Evolutionary conservation across 2,888 invertebrate genomes (phyloP).

Genomic region (Protodeltote pygarga): DNA sequence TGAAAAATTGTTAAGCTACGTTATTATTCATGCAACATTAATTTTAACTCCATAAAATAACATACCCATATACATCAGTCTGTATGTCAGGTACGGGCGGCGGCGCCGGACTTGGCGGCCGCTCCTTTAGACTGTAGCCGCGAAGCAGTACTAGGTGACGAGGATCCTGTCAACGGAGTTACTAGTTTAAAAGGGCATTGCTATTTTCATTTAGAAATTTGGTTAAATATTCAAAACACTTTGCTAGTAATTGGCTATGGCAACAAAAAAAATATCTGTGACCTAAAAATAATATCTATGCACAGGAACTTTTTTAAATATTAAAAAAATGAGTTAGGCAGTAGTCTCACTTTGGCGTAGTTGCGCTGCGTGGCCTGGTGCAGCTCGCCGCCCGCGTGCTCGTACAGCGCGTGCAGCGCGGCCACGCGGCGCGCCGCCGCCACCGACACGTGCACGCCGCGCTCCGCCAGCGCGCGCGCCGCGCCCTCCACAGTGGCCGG

Average conservation of each 20-base stretch:
- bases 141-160: conserved; percentile 93
- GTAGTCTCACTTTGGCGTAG: conserved; percentile 91
- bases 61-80: conserved; percentile 73
- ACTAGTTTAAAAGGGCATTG: too few species aligned
- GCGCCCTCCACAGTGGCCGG: conserved; percentile 92
- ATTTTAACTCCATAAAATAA: too few species aligned
- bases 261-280: too few species aligned
- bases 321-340: too few species aligned
- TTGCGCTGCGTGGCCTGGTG: conserved; percentile 93
- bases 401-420: conserved; percentile 94
- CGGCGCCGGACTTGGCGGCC: conserved; percentile 88
- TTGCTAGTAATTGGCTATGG: too few species aligned
- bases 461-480: conserved; percentile 92
- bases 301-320: too few species aligned
- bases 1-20: too few species aligned
- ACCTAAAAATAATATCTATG: too few species aligned
- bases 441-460: conserved; percentile 94
- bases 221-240: too few species aligned
- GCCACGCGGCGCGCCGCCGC: conserved; percentile 96
- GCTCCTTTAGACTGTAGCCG: conserved; percentile 90
- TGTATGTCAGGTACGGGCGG: conserved; percentile 83
- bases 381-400: conserved; percentile 95
- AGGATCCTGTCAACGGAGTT: conserved; percentile 86
- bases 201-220: too few species aligned
- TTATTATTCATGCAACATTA: too few species aligned